A percentile compares a stretch with the other conserved stretches of the same genome.
phyloP scores from a whole-genome alignment of 2,888 invertebrate genomes.

The Colostygia pectinataria region DNA sequence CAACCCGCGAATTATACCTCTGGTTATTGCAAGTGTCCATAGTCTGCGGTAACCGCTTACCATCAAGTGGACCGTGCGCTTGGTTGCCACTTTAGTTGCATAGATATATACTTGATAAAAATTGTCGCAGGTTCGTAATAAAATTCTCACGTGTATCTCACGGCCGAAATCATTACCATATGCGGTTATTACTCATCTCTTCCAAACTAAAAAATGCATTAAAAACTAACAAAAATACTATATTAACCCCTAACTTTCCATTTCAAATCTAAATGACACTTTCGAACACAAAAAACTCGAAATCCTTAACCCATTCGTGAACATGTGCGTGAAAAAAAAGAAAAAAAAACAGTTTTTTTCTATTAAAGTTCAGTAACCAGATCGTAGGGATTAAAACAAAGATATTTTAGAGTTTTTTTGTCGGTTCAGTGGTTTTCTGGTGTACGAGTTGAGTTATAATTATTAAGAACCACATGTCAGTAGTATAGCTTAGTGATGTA shows the following conservation, averaged over 20 bases:
- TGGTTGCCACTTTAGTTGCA: too few species aligned
- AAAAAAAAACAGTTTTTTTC: conserved; percentile 50
- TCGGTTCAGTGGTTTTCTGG: conserved; percentile 73
- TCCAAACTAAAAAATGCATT: conserved; percentile 45
- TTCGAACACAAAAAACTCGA: conserved; percentile 40
- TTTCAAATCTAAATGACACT: conserved; percentile 77
- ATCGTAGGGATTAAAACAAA: conserved; percentile 69
- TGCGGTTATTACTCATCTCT: conserved; percentile 72
- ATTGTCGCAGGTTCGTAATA: conserved; percentile 39
- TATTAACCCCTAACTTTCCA: conserved; percentile 76
- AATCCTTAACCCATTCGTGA: conserved; percentile 74
- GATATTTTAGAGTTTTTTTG: conserved; percentile 71
- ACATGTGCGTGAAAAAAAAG: conserved; percentile 50
- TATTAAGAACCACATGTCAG: conserved; percentile 77
- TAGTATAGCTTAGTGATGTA: conserved; percentile 42
- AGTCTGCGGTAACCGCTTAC: too few species aligned
- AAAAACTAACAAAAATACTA: conserved; percentile 59
- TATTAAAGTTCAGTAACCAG: conserved; percentile 76
- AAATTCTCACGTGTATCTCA: conserved; percentile 71
- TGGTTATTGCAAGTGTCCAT: too few species aligned
- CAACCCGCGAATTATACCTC: too few species aligned
- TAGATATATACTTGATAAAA: background rate
- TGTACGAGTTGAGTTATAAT: conserved; percentile 72
- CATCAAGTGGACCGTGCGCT: too few species aligned
- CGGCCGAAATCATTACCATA: conserved; percentile 69